phyloP scores from a whole-genome alignment of 2,888 invertebrate genomes.

The Brenthis daphne region DNA sequence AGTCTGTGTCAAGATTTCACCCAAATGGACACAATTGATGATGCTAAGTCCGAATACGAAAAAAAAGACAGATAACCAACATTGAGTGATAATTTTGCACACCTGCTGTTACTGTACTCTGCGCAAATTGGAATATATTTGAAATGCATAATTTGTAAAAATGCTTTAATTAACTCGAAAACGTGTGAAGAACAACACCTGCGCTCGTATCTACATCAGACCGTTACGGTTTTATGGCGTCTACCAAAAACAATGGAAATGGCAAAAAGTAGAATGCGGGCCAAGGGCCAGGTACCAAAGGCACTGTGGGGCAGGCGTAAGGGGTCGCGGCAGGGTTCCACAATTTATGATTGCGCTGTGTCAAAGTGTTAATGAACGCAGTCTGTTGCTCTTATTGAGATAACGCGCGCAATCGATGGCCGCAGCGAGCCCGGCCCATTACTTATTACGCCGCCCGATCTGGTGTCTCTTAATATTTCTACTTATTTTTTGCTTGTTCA shows the following conservation, averaged over 20 bases:
- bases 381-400: constrained; percentile 81
- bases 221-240: constrained; percentile 74
- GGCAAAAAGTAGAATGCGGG: constrained; percentile 78
- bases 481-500: constrained; percentile 63
- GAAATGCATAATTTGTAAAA: constrained; percentile 57
- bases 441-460: constrained; percentile 70
- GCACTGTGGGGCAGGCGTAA: constrained; percentile 67
- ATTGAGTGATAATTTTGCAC: constrained; percentile 53
- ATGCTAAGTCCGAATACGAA: constrained; percentile 49
- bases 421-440: constrained; percentile 62
- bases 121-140: constrained; percentile 59
- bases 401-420: constrained; percentile 70
- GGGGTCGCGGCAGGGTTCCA: constrained; percentile 76
- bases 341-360: constrained; percentile 80
- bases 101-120: constrained; percentile 67
- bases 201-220: constrained; percentile 72
- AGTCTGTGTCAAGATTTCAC: constrained; percentile 48
- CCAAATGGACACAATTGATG: constrained; percentile 48
- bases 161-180: constrained; percentile 73
- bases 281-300: constrained; percentile 59
- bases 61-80: constrained; percentile 32
- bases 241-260: constrained; percentile 78
- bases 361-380: constrained; percentile 81
- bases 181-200: constrained; percentile 77
- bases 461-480: constrained; percentile 69